Base-by-base conservation (phyloP, 2,113 vertebrate genomes). In the Lagopus muta region DNA sequence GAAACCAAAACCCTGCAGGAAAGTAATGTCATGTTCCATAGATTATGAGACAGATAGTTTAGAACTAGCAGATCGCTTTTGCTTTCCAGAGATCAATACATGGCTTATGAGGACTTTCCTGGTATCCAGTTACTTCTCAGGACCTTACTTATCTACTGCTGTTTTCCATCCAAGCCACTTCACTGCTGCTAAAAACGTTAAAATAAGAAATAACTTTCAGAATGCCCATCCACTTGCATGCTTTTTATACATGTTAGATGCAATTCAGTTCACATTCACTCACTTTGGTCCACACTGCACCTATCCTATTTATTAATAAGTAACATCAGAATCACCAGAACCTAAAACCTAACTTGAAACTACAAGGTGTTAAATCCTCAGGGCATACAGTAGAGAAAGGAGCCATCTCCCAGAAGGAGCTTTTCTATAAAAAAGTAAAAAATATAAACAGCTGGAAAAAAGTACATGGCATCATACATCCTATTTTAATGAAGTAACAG, bases 401-500 rank as follows among this genome's bases (percentile, higher is more conserved):
- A 82, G 24, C 34, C 0, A 38, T 20, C 54, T 74, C 47, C 45
- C 72, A 38, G 8, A 24, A 78, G 6, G 42, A 62, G n/a, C 42
- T 36, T 20, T 64, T 45, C 19, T 38, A 13, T 0, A 0, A 38
- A 69, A 77, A 58, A 61, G 30, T 30, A 89, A 77, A 84, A 50
- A 8, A 75, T 42, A 70, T 6, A 9, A 66, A 70, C 28, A 50
- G 40, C 55, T 15, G 6, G 20, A 30, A 62, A 83, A 36, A 66
- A 54, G 11, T 19, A n/a, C 6, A 38, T 0, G 0, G 17, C 62
- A 58, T 58, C 58, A 24, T 9, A 54, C 10, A 8, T 18, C 9
- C 54, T 34, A 36, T 38, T 78, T 82, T 48, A 62, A 43, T 28
- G 38, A 21, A 27, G 18, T 10, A 82, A 64, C 11, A 22, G 13